Base-by-base conservation (phyloP, 2,888 invertebrate genomes). In the Lycocerus yunnanus region DNA sequence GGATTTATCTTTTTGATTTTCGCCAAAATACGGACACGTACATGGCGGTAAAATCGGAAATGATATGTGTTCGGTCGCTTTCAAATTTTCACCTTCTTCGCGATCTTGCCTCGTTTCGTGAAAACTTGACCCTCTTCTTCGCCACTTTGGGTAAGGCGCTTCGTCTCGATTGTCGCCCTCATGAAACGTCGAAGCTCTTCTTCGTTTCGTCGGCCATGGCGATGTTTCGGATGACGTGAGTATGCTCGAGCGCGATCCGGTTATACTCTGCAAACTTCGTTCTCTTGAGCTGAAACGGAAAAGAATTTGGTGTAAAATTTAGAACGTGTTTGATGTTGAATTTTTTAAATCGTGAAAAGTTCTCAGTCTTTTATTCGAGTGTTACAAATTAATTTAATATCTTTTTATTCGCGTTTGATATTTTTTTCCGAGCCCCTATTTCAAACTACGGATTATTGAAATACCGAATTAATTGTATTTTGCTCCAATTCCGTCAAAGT, bases 1-100 rank as follows among this genome's bases (percentile, higher is more conserved):
- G 78, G 86, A 87, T 80, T 80, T 89, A 73, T 91, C 88, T 78
- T 90, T 85, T 15, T 91, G 90, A 1, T 91, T 91, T 77, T 93
- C 91, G 0, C 95, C 94, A 82, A 95, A 94, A 81, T 95, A 95
- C 0, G 94, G 94, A 82, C 95, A 94, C 0, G 94, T 94, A 84
- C 94, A 95, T 0, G 94, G 93, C 0, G 94, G 93, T 3, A 94
- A 94, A 58, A 94, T 84, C 9, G 91, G 88, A 18, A 91, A 84
- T 21, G 87, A 85, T 60, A 82, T 81, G 73, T 78, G 83, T 77
- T 85, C 86, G 15, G 79, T 79, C 3, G 82, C 82, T 74, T 79
- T 79, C 65, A 72, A 77, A 15, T 85, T 83, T 59, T 80, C 80
- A 88, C 88, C 58, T 89, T 88, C 69, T 67, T 80, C 68, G 77